Percentiles rank a stretch among this genome's conserved stretches.
These are phyloP conservation scores for Steinernema feltiae DNA, from an alignment of 1,140 invertebrate species.

Conservation along the genomic window DNA sequence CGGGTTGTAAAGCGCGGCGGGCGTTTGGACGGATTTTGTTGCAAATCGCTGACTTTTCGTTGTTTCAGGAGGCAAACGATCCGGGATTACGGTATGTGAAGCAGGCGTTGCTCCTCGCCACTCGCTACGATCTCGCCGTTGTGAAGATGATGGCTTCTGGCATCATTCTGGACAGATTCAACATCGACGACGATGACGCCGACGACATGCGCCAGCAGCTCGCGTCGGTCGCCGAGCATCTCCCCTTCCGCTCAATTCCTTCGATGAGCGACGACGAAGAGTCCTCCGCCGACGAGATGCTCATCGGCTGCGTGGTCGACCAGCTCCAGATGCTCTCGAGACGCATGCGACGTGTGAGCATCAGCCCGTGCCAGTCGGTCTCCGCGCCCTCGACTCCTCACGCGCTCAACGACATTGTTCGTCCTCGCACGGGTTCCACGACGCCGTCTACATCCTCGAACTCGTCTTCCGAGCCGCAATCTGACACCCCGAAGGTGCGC, in stretches of 20 bases:
- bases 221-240: background rate
- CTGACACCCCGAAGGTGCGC: background rate
- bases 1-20: background rate
- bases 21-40: background rate
- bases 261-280: slow-evolving; percentile 12
- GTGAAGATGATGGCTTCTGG: background rate
- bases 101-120: background rate
- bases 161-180: background rate
- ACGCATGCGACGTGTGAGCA: slow-evolving; percentile 28
- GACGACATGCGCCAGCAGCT: background rate
- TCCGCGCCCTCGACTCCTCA: background rate
- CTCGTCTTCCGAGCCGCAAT: background rate
- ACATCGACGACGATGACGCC: background rate
- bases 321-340: slow-evolving; percentile 27
- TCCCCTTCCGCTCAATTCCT: background rate
- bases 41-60: background rate
- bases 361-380: slow-evolving; percentile 10
- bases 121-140: background rate
- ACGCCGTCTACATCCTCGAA: background rate
- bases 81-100: background rate
- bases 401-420: background rate
- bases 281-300: slow-evolving; percentile 19
- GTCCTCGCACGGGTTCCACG: background rate
- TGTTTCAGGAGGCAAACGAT: background rate
- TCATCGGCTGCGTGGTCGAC: slow-evolving; percentile 31